Evolutionary conservation across 2,113 vertebrate species (phyloP), one percentile per base, ranked within the genome.

Genomic region (Protobothrops mucrosquamatus): DNA sequence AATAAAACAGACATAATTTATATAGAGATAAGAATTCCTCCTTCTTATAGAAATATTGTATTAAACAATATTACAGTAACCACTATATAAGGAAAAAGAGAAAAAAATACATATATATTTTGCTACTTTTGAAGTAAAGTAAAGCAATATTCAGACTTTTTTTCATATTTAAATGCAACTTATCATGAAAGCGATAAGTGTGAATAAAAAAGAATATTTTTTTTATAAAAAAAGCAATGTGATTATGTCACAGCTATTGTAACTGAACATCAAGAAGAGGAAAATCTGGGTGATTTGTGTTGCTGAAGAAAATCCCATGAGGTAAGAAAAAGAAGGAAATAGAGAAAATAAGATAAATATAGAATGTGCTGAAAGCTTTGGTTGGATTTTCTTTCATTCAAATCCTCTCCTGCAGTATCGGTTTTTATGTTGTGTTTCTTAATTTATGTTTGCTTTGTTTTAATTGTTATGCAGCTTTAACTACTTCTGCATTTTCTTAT

Each of bases 151-250:
- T 93, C 93, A 34, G n/a, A 74, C 29, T n/a, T 34, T 74, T 34
- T 74, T 15, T 34, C 14, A 74, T 74, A 34, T 1, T 74, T 74
- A 29, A 90, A 12, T 0, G 51, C 2, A 51, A 7, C 89, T 52
- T n/a, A 4, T 22, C 69, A 8, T 54, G 90, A 95, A 91, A 6
- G 0, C 3, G 89, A 93, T 91, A 93, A n/a, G 29, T 1, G 90
- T 93, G 12, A 94, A 92, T 96, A 52, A 93, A 93, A 91, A 95
- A 91, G 89, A n/a, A 51, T 93, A 94, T 59, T 24, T 59, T 23
- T 59, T 61, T 61, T 29, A 9, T 12, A 29, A 12, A 29, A 64
- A 12, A 61, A 43, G 34, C 24, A 90, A 69, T 34, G 22, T 8
- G 22, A 11, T 74, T n/a, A 39, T 29, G 20, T 9, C 55, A 59